Conservation (phyloP, 2,888 invertebrate species). For the Drosophila borborema region DNA sequence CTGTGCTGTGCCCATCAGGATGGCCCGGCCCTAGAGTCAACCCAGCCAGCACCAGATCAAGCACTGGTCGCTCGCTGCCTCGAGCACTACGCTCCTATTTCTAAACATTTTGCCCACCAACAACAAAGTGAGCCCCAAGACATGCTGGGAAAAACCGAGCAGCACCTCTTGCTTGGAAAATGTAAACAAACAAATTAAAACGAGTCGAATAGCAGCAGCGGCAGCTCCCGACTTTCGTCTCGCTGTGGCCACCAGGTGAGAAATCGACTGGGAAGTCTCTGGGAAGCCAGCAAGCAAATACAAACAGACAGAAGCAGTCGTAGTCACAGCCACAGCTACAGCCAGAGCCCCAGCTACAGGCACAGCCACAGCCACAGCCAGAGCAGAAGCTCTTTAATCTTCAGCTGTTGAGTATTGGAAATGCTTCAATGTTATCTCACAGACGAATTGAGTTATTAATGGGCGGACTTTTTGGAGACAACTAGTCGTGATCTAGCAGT, state of each 20-base stretch:
- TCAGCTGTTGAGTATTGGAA: slow-evolving; percentile 53
- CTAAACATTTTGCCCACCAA: slow-evolving; percentile 64
- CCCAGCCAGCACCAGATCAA: background rate
- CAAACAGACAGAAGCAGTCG: slow-evolving; percentile 46
- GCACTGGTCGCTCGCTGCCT: slow-evolving; percentile 6
- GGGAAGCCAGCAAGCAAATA: slow-evolving; percentile 45
- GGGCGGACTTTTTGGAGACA: slow-evolving; percentile 52
- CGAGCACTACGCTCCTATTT: slow-evolving; percentile 54
- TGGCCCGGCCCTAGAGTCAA: slow-evolving; percentile 10
- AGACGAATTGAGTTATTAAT: slow-evolving; percentile 52
- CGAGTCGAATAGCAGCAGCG: slow-evolving; percentile 60
- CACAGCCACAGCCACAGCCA: background rate
- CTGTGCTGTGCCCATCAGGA: slow-evolving; percentile 19
- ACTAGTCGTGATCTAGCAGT: slow-evolving; percentile 58
- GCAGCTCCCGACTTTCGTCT: slow-evolving; percentile 21
- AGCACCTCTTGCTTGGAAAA: slow-evolving; percentile 54
- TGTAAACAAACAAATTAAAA: slow-evolving; percentile 81
- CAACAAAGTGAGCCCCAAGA: slow-evolving; percentile 42
- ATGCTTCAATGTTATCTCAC: slow-evolving; percentile 20
- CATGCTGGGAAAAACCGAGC: slow-evolving; percentile 63
- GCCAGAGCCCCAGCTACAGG: slow-evolving; percentile 16
- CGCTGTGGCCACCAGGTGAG: slow-evolving; percentile 68
- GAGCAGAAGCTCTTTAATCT: slow-evolving; percentile 74
- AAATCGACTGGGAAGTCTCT: slow-evolving; percentile 59
- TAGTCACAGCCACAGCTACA: slow-evolving; percentile 44